phyloP scores from a whole-genome alignment of 2,888 invertebrate species.

The Serripes groenlandicus region DNA sequence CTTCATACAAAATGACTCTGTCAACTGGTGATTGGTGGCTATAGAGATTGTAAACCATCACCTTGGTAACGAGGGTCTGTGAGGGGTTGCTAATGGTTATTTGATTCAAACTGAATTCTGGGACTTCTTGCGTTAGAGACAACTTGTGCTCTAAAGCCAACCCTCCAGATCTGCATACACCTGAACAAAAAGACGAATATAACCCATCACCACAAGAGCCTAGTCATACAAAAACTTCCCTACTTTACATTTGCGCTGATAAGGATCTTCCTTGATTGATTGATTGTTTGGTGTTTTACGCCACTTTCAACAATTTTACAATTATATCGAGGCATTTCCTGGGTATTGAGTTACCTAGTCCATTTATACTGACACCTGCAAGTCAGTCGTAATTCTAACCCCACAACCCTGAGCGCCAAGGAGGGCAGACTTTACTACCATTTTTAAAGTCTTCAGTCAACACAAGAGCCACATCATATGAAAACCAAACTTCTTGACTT shows the following conservation, averaged over 20 bases:
- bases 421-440: too few relatives aligned
- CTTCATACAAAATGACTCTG: constrained; percentile 68
- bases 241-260: not conserved
- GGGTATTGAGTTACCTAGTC: too few relatives aligned
- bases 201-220: not conserved
- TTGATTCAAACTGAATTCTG: constrained; percentile 25
- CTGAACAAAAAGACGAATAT: constrained; percentile 36
- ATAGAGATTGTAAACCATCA: constrained; percentile 68
- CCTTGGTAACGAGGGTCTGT: constrained; percentile 51
- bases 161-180: constrained; percentile 73
- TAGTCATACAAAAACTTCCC: not conserved
- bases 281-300: constrained; percentile 1
- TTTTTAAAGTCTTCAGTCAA: too few relatives aligned
- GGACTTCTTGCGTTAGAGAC: constrained; percentile 15
- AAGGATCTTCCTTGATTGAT: not conserved
- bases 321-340: not conserved
- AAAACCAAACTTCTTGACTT: too few relatives aligned
- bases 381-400: too few relatives aligned
- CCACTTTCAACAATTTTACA: not conserved
- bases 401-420: too few relatives aligned
- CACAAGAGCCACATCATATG: too few relatives aligned
- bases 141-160: constrained; percentile 58
- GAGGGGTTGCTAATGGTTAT: constrained; percentile 34
- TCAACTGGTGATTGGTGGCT: constrained; percentile 38
- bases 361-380: too few relatives aligned